phyloP scores from a whole-genome alignment of 2,113 vertebrate species.

The Stigmatopora nigra region DNA sequence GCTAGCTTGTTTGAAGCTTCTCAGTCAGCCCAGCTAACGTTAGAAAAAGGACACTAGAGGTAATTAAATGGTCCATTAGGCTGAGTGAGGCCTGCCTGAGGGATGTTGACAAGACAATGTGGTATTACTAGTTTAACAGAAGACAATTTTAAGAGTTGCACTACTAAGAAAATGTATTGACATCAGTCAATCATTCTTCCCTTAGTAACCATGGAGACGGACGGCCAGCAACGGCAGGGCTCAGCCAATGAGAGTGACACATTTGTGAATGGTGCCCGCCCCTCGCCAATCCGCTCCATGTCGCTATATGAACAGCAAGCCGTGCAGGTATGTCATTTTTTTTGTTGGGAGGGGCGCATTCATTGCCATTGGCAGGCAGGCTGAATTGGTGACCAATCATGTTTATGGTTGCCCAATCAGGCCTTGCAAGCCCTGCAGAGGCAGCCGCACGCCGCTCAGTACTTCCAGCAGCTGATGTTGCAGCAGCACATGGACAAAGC shows the following conservation, averaged over 20 bases:
- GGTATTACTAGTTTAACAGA: neutral
- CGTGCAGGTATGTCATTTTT: slow-evolving; percentile 72
- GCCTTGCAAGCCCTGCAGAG: slow-evolving; percentile 91
- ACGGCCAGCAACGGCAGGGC: slow-evolving; percentile 69
- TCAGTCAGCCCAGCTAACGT: no score
- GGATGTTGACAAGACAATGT: neutral
- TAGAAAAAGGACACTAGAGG: neutral
- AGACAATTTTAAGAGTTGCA: neutral
- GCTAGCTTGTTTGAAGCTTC: neutral
- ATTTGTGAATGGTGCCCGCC: slow-evolving; percentile 78
- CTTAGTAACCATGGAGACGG: slow-evolving; percentile 78
- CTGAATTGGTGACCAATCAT: no score
- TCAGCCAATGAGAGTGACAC: slow-evolving; percentile 77
- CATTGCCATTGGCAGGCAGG: no score
- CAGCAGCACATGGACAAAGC: slow-evolving; percentile 94
- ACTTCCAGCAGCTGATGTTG: slow-evolving; percentile 97
- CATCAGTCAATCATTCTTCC: neutral
- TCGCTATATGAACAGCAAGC: slow-evolving; percentile 87
- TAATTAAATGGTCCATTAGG: neutral
- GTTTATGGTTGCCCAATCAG: slow-evolving; percentile 49
- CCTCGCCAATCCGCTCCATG: slow-evolving; percentile 84
- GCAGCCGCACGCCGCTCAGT: slow-evolving; percentile 93
- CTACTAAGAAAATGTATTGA: neutral
- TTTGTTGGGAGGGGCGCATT: no score
- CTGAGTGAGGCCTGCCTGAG: neutral